Base-by-base conservation (phyloP, 2,888 invertebrate genomes). In the Melinaea menophilus region DNA sequence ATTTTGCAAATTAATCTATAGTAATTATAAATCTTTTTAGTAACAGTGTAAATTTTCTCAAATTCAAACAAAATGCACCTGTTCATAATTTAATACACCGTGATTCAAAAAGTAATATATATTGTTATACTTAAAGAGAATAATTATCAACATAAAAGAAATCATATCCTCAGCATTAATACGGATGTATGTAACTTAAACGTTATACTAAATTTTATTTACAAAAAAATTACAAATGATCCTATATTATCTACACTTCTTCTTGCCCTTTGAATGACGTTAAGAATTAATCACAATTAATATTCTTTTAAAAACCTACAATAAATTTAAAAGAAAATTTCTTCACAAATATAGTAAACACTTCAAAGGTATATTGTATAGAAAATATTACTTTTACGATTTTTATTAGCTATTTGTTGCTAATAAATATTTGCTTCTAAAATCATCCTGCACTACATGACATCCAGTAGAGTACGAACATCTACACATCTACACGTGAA, bases 261-360 rank as follows among this genome's bases (percentile, higher is more conserved):
- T 84, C 82, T 83, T 82, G 81, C 83, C 80, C 81, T 81, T 41
- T 78, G 69, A 71, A 73, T 78, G 77, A 77, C 66, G 72, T 73
- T 75, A 79, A 79, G 69, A 76, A 72, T 77, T 81, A 84, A 84
- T 82, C 85, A 83, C 82, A 84, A 83, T 84, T 82, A 85, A 86
- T 85, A 64, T 62, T 68, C 63, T 57, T 63, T 69, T 62, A 63
- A 66, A 65, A 66, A 63, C 71, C 63, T 65, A 61, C 66, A 62
- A 64, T 57, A 65, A 58, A 61, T 61, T 61, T 63, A 68, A 65
- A 22, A 65, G 63, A 61, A 64, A 65, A 56, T 41, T 45, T 62
- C 45, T 51, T 47, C 47, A 48, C 35, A 55, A 35, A 61, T 64
- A 68, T 48, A 62, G 60, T 61, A 64, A 68, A 63, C 41, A 60